These are phyloP conservation scores for Cheilosia vernalis DNA, from an alignment of 2,888 invertebrate species.

Conservation along the genomic window DNA sequence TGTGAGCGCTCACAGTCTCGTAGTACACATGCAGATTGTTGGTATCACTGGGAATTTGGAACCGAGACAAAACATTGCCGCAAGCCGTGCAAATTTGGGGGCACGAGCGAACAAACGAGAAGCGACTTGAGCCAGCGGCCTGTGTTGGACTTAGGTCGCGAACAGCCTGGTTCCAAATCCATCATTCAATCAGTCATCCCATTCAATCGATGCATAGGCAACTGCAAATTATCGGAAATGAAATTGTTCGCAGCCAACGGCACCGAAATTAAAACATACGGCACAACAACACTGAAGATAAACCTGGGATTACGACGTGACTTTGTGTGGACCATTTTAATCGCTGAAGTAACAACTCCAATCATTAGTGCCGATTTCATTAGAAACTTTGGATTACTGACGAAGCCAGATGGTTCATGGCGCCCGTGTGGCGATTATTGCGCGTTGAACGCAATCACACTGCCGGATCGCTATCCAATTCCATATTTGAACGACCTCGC, in stretches of 20 bases:
- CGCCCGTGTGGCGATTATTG: too few species aligned
- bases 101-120: not conserved
- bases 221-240: not conserved
- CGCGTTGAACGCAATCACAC: too few species aligned
- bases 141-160: conserved; percentile 6
- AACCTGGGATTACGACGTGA: not conserved
- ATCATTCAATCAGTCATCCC: conserved; percentile 10
- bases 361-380: too few species aligned
- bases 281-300: too few species aligned
- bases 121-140: not conserved
- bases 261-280: too few species aligned
- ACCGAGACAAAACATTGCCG: conserved; percentile 8
- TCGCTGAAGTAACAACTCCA: too few species aligned
- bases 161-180: conserved; percentile 4
- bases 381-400: too few species aligned
- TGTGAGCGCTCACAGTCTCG: too few species aligned
- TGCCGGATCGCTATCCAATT: too few species aligned
- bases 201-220: conserved; percentile 4
- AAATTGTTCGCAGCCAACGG: conserved; percentile 26
- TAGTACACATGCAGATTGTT: not conserved
- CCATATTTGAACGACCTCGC: too few species aligned
- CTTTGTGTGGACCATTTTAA: not conserved
- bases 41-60: conserved; percentile 6
- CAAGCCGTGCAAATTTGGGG: not conserved
- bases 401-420: too few species aligned